Percentiles rank a stretch among this genome's conserved stretches.
Conservation (phyloP, 2,888 invertebrate genomes). For the Pristionchus exspectatus region DNA sequence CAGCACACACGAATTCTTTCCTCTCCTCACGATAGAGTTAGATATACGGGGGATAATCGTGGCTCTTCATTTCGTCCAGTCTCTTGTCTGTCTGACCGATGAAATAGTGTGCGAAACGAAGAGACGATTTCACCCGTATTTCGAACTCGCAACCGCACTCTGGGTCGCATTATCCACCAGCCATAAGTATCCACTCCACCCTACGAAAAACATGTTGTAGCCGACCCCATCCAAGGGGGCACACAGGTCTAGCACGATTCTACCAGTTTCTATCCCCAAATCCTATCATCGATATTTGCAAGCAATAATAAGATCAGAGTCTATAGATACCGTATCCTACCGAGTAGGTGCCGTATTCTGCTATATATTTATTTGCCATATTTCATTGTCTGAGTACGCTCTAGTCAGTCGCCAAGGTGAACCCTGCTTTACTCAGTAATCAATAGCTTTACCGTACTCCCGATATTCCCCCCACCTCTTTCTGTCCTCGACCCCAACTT, state of each 20-base stretch:
- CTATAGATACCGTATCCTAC: not conserved
- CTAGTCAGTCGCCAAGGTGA: not conserved
- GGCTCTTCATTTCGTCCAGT: not conserved
- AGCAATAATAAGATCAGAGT: not conserved
- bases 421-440: not conserved
- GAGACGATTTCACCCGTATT: no score
- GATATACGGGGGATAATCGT: no score
- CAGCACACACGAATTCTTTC: not conserved
- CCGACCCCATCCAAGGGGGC: not conserved
- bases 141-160: not conserved
- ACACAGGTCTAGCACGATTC: not conserved
- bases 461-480: not conserved
- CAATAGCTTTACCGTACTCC: not conserved
- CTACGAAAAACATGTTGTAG: not conserved
- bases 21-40: not conserved
- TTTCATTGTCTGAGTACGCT: not conserved
- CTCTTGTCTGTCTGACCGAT: not conserved
- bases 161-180: not conserved
- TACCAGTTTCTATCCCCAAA: not conserved
- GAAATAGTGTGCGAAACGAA: no score
- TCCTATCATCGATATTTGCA: not conserved
- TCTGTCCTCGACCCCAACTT: not conserved
- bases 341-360: not conserved
- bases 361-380: not conserved
- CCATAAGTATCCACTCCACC: not conserved